Percentiles rank a stretch among this genome's conserved stretches.
These are phyloP conservation scores for Kryptolebias ocellatus DNA, from an alignment of 2,797 vertebrate genomes.

Conservation along the genomic window DNA sequence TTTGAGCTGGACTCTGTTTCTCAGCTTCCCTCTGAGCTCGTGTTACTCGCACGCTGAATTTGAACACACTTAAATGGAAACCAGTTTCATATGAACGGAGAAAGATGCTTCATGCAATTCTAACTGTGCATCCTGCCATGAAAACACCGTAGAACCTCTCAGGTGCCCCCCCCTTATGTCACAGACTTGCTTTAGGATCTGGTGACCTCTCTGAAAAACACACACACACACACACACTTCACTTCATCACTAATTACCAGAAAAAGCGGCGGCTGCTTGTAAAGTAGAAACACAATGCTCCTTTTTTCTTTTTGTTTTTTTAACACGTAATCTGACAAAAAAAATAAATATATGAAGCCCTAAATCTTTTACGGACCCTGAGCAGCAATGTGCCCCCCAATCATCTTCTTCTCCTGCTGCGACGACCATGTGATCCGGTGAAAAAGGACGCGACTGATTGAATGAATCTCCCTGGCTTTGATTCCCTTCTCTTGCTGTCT, in stretches of 20 bases:
- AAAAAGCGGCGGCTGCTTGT: slow-evolving; percentile 29
- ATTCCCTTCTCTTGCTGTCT: slow-evolving; percentile 68
- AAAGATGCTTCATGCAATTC: no score
- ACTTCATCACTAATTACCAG: slow-evolving; percentile 53
- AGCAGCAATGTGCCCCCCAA: slow-evolving; percentile 28
- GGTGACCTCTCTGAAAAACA: slow-evolving; percentile 44
- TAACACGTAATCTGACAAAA: slow-evolving; percentile 46
- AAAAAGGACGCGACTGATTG: slow-evolving; percentile 71
- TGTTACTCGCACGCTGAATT: no score
- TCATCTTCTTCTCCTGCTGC: slow-evolving; percentile 66
- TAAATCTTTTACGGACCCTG: slow-evolving; percentile 32
- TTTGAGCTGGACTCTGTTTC: no score
- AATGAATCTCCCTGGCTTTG: slow-evolving; percentile 68
- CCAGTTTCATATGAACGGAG: no score
- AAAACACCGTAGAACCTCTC: no score
- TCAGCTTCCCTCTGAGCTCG: no score
- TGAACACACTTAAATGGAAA: no score
- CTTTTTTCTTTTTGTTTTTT: slow-evolving; percentile 55
- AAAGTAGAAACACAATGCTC: slow-evolving; percentile 61
- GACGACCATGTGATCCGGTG: slow-evolving; percentile 49
- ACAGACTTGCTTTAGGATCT: slow-evolving; percentile 13
- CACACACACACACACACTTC: slow-evolving; percentile 10
- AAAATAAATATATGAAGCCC: slow-evolving; percentile 26
- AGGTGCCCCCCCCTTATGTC: background rate
- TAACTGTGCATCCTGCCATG: no score